These are phyloP conservation scores for Xanthorhoe designata DNA, from an alignment of 2,888 invertebrate species.

Conservation along the genomic window DNA sequence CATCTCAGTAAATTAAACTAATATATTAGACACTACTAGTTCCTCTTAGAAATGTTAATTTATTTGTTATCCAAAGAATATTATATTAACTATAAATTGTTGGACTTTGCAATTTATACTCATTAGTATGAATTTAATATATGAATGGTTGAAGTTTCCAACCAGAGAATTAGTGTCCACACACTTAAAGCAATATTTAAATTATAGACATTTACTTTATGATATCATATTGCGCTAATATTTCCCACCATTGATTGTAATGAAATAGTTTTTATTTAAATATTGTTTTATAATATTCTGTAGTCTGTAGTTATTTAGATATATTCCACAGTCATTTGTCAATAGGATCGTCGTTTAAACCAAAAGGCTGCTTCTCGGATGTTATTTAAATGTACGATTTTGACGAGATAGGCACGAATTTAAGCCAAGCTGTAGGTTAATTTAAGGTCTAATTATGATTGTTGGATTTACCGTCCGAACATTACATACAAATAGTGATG, in stretches of 20 bases:
- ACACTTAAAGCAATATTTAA: constrained; percentile 79
- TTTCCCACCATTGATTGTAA: constrained; percentile 80
- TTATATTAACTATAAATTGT: constrained; percentile 78
- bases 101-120: constrained; percentile 68
- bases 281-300: constrained; percentile 78
- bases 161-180: constrained; percentile 64
- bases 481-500: constrained; percentile 81
- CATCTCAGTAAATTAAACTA: constrained; percentile 48
- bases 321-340: constrained; percentile 84
- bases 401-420: constrained; percentile 83
- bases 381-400: constrained; percentile 78
- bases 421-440: constrained; percentile 84
- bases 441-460: constrained; percentile 80
- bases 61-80: constrained; percentile 84
- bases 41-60: constrained; percentile 83
- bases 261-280: constrained; percentile 78
- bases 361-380: constrained; percentile 84
- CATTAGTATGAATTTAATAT: constrained; percentile 67
- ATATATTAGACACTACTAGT: constrained; percentile 69
- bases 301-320: constrained; percentile 75
- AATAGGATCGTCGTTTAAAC: constrained; percentile 75
- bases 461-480: constrained; percentile 84
- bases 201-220: constrained; percentile 70
- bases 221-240: constrained; percentile 66
- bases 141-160: constrained; percentile 51